Evolutionary conservation across 2,113 vertebrate species (phyloP).

Genomic region (Notarius quadriscutis): DNA sequence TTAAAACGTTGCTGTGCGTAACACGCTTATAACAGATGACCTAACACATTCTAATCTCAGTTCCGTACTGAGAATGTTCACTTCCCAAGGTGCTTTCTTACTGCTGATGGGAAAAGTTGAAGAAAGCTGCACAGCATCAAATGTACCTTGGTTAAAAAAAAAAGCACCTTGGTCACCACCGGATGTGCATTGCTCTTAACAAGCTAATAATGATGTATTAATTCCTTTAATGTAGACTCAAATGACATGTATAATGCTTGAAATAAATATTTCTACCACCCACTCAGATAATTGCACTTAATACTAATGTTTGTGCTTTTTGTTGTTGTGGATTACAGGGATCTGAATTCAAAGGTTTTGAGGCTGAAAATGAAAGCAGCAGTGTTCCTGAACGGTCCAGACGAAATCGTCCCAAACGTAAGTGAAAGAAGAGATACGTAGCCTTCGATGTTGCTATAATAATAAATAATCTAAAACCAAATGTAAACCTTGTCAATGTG

Average conservation of each 20-base stretch:
- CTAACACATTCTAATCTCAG: background rate
- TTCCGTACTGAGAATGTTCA: background rate
- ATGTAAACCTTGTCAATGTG: background rate
- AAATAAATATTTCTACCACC: background rate
- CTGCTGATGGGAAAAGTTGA: background rate
- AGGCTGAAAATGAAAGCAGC: conserved; percentile 71
- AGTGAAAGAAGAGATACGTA: conserved; percentile 47
- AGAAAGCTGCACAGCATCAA: background rate
- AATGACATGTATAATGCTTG: background rate
- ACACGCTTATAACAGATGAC: background rate
- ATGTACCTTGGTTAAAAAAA: background rate
- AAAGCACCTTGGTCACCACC: no score
- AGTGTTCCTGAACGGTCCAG: conserved; percentile 69
- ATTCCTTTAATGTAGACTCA: background rate
- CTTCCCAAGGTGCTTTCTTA: background rate
- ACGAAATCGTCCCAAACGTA: conserved; percentile 82
- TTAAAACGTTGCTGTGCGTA: background rate
- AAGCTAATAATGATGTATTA: background rate
- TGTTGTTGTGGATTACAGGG: conserved; percentile 66
- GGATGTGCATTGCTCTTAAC: background rate
- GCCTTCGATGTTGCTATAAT: background rate
- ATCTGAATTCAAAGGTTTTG: conserved; percentile 86
- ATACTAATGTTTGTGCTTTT: conserved; percentile 51
- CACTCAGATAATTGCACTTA: background rate
- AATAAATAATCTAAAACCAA: conserved; percentile 1